A percentile compares a stretch with the other conserved stretches of the same genome.
Evolutionary conservation across 2,113 vertebrate genomes (phyloP).

Genomic region (Electrona antarctica): DNA sequence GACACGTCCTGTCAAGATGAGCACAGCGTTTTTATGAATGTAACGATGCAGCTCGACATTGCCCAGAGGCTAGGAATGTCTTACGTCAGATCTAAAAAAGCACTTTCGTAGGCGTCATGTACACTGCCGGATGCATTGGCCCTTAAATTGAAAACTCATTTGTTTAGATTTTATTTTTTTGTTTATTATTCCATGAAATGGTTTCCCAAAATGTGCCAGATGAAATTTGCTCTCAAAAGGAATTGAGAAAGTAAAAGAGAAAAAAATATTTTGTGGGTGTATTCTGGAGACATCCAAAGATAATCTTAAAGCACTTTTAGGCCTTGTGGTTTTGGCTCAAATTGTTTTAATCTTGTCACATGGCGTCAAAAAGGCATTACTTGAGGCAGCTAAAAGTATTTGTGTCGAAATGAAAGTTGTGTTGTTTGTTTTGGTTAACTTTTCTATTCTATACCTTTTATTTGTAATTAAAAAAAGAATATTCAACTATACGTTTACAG

Average conservation of each 20-base stretch:
- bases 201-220: slow-evolving; percentile 69
- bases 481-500: slow-evolving; percentile 54
- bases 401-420: slow-evolving; percentile 58
- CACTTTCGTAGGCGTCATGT: slow-evolving; percentile 75
- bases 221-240: slow-evolving; percentile 69
- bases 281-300: slow-evolving; percentile 81
- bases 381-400: slow-evolving; percentile 77
- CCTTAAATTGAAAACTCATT: slow-evolving; percentile 48
- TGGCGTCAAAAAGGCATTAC: slow-evolving; percentile 70
- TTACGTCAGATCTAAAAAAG: slow-evolving; percentile 72
- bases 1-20: slow-evolving; percentile 52
- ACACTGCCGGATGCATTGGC: slow-evolving; percentile 67
- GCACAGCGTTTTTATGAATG: slow-evolving; percentile 72
- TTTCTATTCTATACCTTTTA: slow-evolving; percentile 34
- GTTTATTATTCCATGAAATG: slow-evolving; percentile 67
- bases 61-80: slow-evolving; percentile 66
- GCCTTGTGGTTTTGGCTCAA: slow-evolving; percentile 74
- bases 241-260: slow-evolving; percentile 49
- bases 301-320: slow-evolving; percentile 83
- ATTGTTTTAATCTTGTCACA: slow-evolving; percentile 67
- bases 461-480: too few relatives aligned
- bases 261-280: slow-evolving; percentile 67
- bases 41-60: slow-evolving; percentile 59
- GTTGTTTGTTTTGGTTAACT: slow-evolving; percentile 46
- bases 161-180: slow-evolving; percentile 7